Percentiles rank a stretch among this genome's conserved stretches.
These are phyloP conservation scores for Atta texana DNA, from an alignment of 1,140 invertebrate species.

Conservation along the genomic window DNA sequence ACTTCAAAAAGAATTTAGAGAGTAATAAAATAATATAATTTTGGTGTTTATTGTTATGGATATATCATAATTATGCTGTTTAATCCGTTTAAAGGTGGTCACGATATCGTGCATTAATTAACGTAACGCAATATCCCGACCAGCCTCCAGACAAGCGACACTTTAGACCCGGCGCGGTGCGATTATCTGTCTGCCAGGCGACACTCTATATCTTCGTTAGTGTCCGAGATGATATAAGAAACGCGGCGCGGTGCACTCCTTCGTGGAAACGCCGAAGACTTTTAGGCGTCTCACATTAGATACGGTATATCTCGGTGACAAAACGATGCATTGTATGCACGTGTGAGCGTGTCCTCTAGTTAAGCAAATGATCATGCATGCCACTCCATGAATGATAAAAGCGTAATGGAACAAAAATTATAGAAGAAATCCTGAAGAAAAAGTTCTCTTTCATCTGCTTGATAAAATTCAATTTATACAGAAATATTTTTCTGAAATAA, in stretches of 20 bases:
- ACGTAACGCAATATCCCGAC: constrained; percentile 51
- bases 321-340: constrained; percentile 50
- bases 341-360: constrained; percentile 14
- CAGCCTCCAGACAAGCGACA: constrained; percentile 38
- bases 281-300: constrained; percentile 55
- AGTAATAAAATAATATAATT: not conserved
- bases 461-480: not conserved
- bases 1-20: no score
- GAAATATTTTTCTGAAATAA: not conserved
- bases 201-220: constrained; percentile 62
- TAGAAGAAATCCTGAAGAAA: not conserved
- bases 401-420: not conserved
- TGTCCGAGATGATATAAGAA: constrained; percentile 60
- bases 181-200: constrained; percentile 55
- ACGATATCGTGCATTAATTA: constrained; percentile 56
- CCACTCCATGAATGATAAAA: not conserved
- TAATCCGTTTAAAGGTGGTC: constrained; percentile 12
- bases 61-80: not conserved
- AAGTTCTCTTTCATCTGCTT: not conserved
- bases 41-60: not conserved
- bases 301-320: constrained; percentile 40
- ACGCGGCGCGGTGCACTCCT: constrained; percentile 30
- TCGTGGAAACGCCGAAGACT: constrained; percentile 56
- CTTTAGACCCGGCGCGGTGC: constrained; percentile 7
- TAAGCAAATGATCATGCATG: constrained; percentile 19